These are phyloP conservation scores for Cryptus armator DNA, from an alignment of 2,888 invertebrate genomes.

Conservation along the genomic window DNA sequence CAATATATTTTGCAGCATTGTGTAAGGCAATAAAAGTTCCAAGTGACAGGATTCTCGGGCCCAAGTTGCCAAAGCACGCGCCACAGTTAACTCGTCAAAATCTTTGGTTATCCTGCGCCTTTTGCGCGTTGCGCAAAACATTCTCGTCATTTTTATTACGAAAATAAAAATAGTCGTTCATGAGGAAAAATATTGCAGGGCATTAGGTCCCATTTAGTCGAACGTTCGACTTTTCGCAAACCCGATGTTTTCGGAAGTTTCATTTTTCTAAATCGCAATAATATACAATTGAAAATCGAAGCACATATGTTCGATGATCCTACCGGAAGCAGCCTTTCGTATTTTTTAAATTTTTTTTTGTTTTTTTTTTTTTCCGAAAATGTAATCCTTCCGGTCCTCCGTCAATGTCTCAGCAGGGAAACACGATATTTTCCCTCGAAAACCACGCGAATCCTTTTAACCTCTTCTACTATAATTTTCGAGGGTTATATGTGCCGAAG, in stretches of 20 bases:
- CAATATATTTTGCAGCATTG: constrained; percentile 54
- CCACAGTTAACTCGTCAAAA: constrained; percentile 24
- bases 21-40: constrained; percentile 54
- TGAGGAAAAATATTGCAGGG: constrained; percentile 7
- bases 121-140: constrained; percentile 6
- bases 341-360: not conserved
- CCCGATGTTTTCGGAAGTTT: constrained; percentile 16
- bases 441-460: constrained; percentile 62
- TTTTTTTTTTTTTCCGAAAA: constrained; percentile 47
- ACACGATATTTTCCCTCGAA: constrained; percentile 62
- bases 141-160: constrained; percentile 15
- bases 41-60: constrained; percentile 37
- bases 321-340: constrained; percentile 22
- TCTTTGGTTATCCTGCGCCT: not conserved
- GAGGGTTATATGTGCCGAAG: constrained; percentile 27
- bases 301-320: not conserved
- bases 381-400: constrained; percentile 56
- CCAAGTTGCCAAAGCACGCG: constrained; percentile 52
- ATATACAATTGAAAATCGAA: not conserved
- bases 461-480: constrained; percentile 20
- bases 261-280: not conserved
- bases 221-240: not conserved
- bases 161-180: not conserved
- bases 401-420: constrained; percentile 27
- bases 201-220: not conserved